phyloP scores from a whole-genome alignment of 2,797 vertebrate species.

The Muscicapa striata region DNA sequence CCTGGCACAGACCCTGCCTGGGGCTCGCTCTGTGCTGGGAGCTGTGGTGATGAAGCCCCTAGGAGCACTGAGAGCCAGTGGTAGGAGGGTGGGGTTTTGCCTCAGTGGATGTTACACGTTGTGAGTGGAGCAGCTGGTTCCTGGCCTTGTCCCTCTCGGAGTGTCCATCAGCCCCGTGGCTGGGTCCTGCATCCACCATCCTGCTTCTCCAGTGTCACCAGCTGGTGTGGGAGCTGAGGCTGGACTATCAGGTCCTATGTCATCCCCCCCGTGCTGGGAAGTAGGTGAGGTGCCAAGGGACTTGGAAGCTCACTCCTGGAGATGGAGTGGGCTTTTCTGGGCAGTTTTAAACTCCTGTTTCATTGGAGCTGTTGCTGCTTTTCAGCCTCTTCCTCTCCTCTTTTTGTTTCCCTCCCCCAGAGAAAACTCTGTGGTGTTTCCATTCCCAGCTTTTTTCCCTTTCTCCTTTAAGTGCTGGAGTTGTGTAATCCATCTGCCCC shows the following conservation, averaged over 20 bases:
- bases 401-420: not conserved
- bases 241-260: not conserved
- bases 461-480: not conserved
- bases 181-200: not conserved
- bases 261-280: rapidly evolving
- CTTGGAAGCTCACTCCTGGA: not conserved
- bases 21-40: rapidly evolving
- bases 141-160: rapidly evolving
- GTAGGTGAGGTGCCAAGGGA: not conserved
- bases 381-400: not conserved
- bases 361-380: not conserved
- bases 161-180: rapidly evolving
- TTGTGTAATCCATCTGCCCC: not conserved
- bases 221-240: not conserved
- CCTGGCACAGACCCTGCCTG: not conserved
- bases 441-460: not conserved
- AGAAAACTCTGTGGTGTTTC: not conserved
- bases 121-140: not conserved
- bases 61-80: rapidly evolving
- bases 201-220: rapidly evolving
- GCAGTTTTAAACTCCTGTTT: not conserved
- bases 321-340: not conserved
- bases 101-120: rapidly evolving
- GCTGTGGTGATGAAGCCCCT: rapidly evolving
- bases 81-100: not conserved